phyloP scores from a whole-genome alignment of 2,797 vertebrate genomes.

The Jordanella pulchra region DNA sequence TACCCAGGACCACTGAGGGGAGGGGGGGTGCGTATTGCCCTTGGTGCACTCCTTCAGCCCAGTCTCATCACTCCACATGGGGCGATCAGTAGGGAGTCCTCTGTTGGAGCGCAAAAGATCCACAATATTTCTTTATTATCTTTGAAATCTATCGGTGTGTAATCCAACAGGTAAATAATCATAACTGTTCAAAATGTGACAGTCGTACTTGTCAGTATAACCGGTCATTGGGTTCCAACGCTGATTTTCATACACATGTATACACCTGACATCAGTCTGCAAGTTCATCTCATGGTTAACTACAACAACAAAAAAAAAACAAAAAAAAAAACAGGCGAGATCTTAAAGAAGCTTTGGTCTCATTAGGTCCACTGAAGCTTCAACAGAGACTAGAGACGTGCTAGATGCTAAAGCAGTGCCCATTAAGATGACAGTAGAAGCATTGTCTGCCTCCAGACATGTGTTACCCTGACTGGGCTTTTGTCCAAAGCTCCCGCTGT shows the following conservation, averaged over 20 bases:
- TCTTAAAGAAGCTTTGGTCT: not conserved
- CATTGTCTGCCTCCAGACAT: conserved; percentile 23
- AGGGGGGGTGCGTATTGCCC: conserved; percentile 86
- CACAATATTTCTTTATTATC: not conserved
- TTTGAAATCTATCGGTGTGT: not conserved
- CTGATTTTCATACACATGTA: conserved; percentile 95
- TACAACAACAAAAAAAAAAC: conserved; percentile 72
- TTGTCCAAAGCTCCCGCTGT: conserved; percentile 83
- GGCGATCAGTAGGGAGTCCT: conserved; percentile 93
- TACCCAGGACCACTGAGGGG: conserved; percentile 95
- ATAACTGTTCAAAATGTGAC: not conserved
- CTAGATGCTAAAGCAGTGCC: conserved; percentile 17
- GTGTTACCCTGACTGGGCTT: conserved; percentile 85
- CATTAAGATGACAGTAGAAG: not conserved
- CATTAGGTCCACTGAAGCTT: conserved; percentile 5
- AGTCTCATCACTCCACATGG: conserved; percentile 94
- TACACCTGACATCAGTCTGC: conserved; percentile 87
- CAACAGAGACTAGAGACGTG: conserved; percentile 11
- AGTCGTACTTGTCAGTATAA: conserved; percentile 89
- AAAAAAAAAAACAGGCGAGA: not conserved
- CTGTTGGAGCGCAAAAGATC: conserved; percentile 66
- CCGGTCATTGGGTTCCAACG: conserved; percentile 97
- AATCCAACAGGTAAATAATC: not conserved
- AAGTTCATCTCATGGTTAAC: conserved; percentile 77
- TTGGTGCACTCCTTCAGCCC: conserved; percentile 94